Evolutionary conservation across 2,797 vertebrate genomes (phyloP).

Genomic region (Tadarida brasiliensis): DNA sequence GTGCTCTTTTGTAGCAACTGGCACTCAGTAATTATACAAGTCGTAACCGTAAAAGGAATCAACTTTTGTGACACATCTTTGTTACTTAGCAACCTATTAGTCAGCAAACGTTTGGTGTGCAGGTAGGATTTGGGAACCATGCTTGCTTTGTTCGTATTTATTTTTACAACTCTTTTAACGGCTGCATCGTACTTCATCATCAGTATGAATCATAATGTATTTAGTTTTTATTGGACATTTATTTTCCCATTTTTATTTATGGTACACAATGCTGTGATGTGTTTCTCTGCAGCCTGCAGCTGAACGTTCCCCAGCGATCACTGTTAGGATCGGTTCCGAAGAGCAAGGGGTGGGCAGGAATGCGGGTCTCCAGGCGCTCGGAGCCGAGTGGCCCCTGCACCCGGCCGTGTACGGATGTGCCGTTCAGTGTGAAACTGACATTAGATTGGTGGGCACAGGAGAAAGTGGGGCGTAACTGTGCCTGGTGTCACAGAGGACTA

Average conservation of each 20-base stretch:
- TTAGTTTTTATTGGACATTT: slow-evolving; percentile 17
- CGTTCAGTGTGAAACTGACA: neutral
- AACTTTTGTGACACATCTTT: slow-evolving; percentile 5
- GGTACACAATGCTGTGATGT: neutral
- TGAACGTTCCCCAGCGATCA: neutral
- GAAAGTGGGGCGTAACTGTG: neutral
- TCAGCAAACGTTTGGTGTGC: neutral
- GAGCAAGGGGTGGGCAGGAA: neutral
- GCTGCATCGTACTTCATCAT: slow-evolving; percentile 49
- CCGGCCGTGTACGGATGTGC: neutral
- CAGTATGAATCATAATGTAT: neutral
- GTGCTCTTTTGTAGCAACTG: neutral
- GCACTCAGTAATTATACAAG: neutral
- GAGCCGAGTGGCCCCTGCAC: too few relatives aligned
- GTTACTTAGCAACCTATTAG: neutral
- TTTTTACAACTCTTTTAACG: slow-evolving; percentile 42
- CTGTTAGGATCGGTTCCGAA: slow-evolving; percentile 4
- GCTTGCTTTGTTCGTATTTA: slow-evolving; percentile 7
- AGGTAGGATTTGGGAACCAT: neutral
- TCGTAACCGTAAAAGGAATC: slow-evolving; percentile 15
- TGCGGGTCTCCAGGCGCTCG: neutral
- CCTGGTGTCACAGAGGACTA: neutral
- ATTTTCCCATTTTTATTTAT: neutral
- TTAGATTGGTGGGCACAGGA: neutral
- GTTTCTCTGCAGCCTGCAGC: slow-evolving; percentile 16